phyloP scores from a whole-genome alignment of 2,888 invertebrate species.

The Cheilosia pagana region DNA sequence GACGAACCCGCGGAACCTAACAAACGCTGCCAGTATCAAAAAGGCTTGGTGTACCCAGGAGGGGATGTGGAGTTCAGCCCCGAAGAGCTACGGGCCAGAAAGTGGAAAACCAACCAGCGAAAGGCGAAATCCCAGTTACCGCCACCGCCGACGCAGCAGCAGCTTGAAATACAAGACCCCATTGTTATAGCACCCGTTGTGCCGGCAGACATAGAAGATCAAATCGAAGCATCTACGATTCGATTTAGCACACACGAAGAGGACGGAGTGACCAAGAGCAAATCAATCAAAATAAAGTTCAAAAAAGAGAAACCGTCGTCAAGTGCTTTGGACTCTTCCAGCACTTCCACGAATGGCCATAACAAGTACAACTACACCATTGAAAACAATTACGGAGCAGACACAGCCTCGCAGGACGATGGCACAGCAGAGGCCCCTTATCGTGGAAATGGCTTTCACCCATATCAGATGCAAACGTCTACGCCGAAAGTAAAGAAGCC shows the following conservation, averaged over 20 bases:
- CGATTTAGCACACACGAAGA: slow-evolving; percentile 81
- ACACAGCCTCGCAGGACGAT: slow-evolving; percentile 64
- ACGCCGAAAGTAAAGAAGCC: slow-evolving; percentile 80
- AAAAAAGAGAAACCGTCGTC: slow-evolving; percentile 79
- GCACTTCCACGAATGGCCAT: slow-evolving; percentile 78
- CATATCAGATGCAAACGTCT: slow-evolving; percentile 81
- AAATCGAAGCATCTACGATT: slow-evolving; percentile 81
- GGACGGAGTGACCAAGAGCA: slow-evolving; percentile 80
- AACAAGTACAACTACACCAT: slow-evolving; percentile 81
- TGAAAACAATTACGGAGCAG: slow-evolving; percentile 79
- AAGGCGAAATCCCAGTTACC: slow-evolving; percentile 39
- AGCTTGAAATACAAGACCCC: slow-evolving; percentile 21
- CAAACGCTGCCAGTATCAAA: slow-evolving; percentile 82
- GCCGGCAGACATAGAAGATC: slow-evolving; percentile 79
- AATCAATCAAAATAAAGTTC: slow-evolving; percentile 83
- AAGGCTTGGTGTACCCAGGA: slow-evolving; percentile 81
- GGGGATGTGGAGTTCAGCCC: slow-evolving; percentile 82
- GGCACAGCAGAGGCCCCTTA: slow-evolving; percentile 70
- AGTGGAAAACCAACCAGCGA: slow-evolving; percentile 77
- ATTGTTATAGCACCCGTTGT: not conserved
- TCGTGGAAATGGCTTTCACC: slow-evolving; percentile 80
- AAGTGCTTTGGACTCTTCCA: slow-evolving; percentile 51
- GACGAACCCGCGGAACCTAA: slow-evolving; percentile 83
- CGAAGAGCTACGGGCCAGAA: slow-evolving; percentile 81
- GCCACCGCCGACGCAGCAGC: not conserved